Percentiles rank a stretch among this genome's conserved stretches.
phyloP scores from a whole-genome alignment of 2,888 invertebrate species.

The Resseliella maxima region DNA sequence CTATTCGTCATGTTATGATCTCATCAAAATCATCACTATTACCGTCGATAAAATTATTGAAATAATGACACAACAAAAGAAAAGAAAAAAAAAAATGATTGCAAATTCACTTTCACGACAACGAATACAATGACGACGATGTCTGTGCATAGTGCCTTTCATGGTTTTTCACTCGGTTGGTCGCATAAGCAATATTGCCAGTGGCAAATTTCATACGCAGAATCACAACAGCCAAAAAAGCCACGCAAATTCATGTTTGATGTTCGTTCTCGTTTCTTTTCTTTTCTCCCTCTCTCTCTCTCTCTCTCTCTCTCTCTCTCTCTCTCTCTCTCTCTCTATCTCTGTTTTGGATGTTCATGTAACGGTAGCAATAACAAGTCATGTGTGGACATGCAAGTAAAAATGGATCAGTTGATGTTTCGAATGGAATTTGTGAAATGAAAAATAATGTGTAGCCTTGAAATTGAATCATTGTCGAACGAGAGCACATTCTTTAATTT shows the following conservation, averaged over 20 bases:
- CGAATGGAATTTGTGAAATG: background rate
- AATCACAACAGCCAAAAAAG: background rate
- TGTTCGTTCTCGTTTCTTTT: no score
- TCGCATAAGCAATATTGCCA: background rate
- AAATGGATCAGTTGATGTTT: background rate
- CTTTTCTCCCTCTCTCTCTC: no score
- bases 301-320: no score
- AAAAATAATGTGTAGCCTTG: background rate
- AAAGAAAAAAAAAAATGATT: no score
- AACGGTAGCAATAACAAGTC: background rate
- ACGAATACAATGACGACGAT: background rate
- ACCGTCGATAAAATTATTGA: background rate
- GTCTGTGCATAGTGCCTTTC: background rate
- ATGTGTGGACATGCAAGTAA: background rate
- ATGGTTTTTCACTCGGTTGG: background rate
- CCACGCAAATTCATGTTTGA: background rate
- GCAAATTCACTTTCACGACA: slow-evolving; percentile 12
- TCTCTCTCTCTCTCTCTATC: no score
- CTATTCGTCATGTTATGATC: no score
- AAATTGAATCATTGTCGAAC: background rate
- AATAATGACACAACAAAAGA: background rate
- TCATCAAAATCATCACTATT: no score
- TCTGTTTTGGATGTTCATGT: background rate
- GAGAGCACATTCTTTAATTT: background rate
- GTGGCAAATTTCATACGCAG: background rate